Base-by-base conservation (phyloP, 2,888 invertebrate genomes). In the Schrankia costaestrigalis region DNA sequence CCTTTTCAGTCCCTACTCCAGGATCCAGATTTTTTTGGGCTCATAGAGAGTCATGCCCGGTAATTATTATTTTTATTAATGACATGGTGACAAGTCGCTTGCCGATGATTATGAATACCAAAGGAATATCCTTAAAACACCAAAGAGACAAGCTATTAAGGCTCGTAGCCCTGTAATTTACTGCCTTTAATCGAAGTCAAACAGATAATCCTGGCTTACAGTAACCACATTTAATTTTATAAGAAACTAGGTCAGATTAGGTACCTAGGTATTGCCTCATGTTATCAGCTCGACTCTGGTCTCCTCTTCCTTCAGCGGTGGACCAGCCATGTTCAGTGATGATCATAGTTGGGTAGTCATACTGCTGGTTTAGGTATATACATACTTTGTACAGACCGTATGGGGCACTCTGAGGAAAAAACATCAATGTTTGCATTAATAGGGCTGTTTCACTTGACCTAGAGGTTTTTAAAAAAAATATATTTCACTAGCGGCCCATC, bases 261-360 rank as follows among this genome's bases (percentile, higher is more conserved):
- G 17, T 34, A 39, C 38, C 63, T 11, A 91, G 53, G 48, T 90
- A 89, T 0, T 56, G 55, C 43, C 78, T 64, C 2, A 89, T 22
- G 47, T 77, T 83, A 0, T 75, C 52, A 1, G 80, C 79, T 1
- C 90, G 64, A 2, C 67, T 62, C 0, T 53, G 33, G 59, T 92
- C 92, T 7, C 76, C 52, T 0, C 86, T 51, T 0, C 80, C 80
- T 3, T 63, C 66, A 6, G 35, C 52, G 2, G 90, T 89, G 4
- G 90, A 86, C 77, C 84, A 89, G 5, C 92, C 92, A 47, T 91
- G 90, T 49, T 93, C 93, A 0, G 90, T 90, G 2, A 92, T 77
- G 10, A 80, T 56, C 1, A 78, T 58, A 0, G 47, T 34, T 0
- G 78, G 84, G 36, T 78, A 78, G 11, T 76, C 51, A 37, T 83